A percentile compares a stretch with the other conserved stretches of the same genome.
Evolutionary conservation across 2,888 invertebrate species (phyloP).

Genomic region (Isoperla grammatica): DNA sequence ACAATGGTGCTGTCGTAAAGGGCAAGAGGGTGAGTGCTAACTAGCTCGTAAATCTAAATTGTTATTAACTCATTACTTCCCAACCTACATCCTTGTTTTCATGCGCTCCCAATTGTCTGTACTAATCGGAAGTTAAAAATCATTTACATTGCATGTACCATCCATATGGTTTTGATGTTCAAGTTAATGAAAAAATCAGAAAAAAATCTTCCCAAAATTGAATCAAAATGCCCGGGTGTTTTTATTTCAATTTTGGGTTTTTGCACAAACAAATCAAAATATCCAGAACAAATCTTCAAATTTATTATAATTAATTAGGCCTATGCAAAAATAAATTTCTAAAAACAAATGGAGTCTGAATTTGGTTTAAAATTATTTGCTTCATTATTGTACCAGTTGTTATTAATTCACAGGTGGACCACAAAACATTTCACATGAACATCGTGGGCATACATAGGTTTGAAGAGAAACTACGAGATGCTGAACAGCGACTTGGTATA

Average conservation of each 20-base stretch:
- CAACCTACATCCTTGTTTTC: neutral
- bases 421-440: slow-evolving; percentile 74
- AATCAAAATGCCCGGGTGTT: too few species aligned
- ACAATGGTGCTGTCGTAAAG: slow-evolving; percentile 82
- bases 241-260: too few species aligned
- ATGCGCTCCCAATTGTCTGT: neutral
- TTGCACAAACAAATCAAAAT: too few species aligned
- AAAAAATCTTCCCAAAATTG: too few species aligned
- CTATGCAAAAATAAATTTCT: too few species aligned
- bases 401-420: slow-evolving; percentile 48
- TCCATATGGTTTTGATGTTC: too few species aligned
- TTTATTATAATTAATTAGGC: too few species aligned
- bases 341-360: too few species aligned
- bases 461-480: slow-evolving; percentile 83
- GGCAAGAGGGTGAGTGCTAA: slow-evolving; percentile 61
- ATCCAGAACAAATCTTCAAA: too few species aligned
- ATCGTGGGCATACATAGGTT: slow-evolving; percentile 78
- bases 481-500: slow-evolving; percentile 76
- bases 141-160: too few species aligned
- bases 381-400: neutral
- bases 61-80: neutral
- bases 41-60: neutral
- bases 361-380: neutral
- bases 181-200: too few species aligned
- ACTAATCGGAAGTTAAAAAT: too few species aligned